phyloP scores from a whole-genome alignment of 1,140 invertebrate genomes.

The Drosophila sulfurigaster region DNA sequence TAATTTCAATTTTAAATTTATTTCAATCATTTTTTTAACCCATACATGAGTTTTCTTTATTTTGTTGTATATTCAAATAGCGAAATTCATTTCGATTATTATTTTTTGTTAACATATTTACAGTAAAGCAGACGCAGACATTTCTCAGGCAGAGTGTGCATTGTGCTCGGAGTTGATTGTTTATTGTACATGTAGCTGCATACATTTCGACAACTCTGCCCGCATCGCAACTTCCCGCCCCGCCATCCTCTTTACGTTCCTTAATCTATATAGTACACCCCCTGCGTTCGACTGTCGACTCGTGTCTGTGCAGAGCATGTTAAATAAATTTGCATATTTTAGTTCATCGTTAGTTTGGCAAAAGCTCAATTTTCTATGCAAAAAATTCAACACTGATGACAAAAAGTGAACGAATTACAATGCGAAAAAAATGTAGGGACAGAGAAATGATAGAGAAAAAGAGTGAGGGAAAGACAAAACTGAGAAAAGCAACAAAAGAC shows the following conservation, averaged over 20 bases:
- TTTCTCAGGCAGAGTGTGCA: conserved; percentile 20
- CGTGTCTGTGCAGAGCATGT: conserved; percentile 55
- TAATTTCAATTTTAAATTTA: not conserved
- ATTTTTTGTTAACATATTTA: not conserved
- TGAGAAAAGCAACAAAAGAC: conserved; percentile 32
- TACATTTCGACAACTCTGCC: conserved; percentile 36
- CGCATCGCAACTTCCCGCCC: not conserved
- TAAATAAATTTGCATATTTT: conserved; percentile 82
- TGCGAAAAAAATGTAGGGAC: conserved; percentile 30
- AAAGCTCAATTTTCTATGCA: conserved; percentile 78
- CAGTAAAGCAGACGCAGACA: not conserved
- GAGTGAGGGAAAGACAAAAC: conserved; percentile 4
- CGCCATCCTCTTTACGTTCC: not conserved
- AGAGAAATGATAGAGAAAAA: conserved; percentile 6
- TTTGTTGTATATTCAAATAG: too few species aligned
- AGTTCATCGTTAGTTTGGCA: conserved; percentile 81
- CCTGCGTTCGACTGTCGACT: not conserved
- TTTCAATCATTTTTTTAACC: too few species aligned
- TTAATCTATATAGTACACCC: conserved; percentile 22
- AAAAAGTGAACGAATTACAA: conserved; percentile 73
- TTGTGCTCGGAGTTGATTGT: conserved; percentile 55
- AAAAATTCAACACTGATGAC: conserved; percentile 71
- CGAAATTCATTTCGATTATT: not conserved
- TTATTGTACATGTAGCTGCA: conserved; percentile 55
- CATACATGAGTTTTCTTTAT: too few species aligned